Percentiles rank a stretch among this genome's conserved stretches.
phyloP scores from a whole-genome alignment of 2,113 vertebrate genomes.

The Cavia aperea region DNA sequence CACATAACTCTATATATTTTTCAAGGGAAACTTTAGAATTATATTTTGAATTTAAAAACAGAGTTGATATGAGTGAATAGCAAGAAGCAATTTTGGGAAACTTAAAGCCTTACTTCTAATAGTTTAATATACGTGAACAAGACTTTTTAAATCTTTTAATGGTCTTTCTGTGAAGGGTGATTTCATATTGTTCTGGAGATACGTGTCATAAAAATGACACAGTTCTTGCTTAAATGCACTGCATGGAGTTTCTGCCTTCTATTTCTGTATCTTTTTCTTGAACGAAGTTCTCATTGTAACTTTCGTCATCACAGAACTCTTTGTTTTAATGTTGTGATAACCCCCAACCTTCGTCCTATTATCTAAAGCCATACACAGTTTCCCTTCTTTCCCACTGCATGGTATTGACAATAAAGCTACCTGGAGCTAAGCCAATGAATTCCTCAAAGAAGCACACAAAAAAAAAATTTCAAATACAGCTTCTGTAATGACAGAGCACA shows the following conservation, averaged over 20 bases:
- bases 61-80: not conserved
- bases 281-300: not conserved
- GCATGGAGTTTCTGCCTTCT: not conserved
- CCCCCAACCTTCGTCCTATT: not conserved
- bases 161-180: not conserved
- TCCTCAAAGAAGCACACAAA: not conserved
- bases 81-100: not conserved
- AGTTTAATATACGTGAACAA: not conserved
- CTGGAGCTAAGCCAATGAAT: not conserved
- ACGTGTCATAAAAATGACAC: not conserved
- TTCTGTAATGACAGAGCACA: not conserved
- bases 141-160: not conserved
- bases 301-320: not conserved
- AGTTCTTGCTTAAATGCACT: not conserved
- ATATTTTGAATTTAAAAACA: not conserved
- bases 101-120: not conserved
- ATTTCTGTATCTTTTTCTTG: not conserved
- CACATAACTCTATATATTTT: not conserved
- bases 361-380: not conserved
- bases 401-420: not conserved
- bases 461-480: not conserved
- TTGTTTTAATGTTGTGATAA: not conserved
- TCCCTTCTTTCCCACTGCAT: not conserved
- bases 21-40: not conserved
- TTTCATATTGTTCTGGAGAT: not conserved